phyloP scores from a whole-genome alignment of 2,888 invertebrate genomes.

The Napeogenes sylphis region DNA sequence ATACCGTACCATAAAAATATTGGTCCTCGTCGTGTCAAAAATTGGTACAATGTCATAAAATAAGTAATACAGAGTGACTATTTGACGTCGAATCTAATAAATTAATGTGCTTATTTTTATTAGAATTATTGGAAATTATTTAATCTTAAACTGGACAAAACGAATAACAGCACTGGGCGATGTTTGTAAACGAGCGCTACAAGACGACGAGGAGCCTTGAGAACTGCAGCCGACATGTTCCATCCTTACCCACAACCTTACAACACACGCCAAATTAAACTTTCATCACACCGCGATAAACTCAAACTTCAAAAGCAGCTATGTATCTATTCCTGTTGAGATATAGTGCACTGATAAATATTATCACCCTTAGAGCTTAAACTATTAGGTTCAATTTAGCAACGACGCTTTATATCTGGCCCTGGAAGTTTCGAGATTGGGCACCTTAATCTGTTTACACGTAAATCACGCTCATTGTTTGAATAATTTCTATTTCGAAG shows the following conservation, averaged over 20 bases:
- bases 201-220: constrained; percentile 61
- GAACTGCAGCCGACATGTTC: constrained; percentile 62
- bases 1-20: too few relatives aligned
- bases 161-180: constrained; percentile 60
- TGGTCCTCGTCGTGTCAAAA: background rate
- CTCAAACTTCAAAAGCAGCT: constrained; percentile 42
- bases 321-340: constrained; percentile 33
- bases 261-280: constrained; percentile 42
- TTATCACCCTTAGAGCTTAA: constrained; percentile 32
- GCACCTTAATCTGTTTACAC: constrained; percentile 65
- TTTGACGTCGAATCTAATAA: constrained; percentile 25
- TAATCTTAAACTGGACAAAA: constrained; percentile 56
- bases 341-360: constrained; percentile 34
- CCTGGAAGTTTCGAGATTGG: constrained; percentile 50
- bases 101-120: constrained; percentile 48
- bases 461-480: constrained; percentile 75
- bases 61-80: constrained; percentile 13
- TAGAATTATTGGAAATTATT: constrained; percentile 57
- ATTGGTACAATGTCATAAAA: constrained; percentile 12
- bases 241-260: constrained; percentile 48
- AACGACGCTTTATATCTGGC: constrained; percentile 17
- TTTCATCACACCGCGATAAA: constrained; percentile 40
- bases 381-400: constrained; percentile 43
- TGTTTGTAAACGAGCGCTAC: constrained; percentile 66
- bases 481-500: constrained; percentile 72